These are phyloP conservation scores for Agelas oroides DNA, from an alignment of 37 sponge, comb jelly and placozoan species.

Conservation along the genomic window DNA sequence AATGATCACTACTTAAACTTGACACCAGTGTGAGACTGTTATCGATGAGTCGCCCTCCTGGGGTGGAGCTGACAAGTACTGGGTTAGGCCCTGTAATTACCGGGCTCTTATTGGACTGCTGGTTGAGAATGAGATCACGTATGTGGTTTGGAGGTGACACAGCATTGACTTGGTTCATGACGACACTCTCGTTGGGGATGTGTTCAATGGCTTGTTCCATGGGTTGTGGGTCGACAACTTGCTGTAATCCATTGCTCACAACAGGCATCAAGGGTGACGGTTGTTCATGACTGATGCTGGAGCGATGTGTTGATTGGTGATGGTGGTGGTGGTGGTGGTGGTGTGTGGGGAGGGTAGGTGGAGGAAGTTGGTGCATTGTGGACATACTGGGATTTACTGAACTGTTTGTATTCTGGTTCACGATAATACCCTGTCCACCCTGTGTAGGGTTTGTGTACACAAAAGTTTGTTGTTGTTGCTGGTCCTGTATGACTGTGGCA, in stretches of 20 bases:
- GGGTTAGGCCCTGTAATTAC: conserved; percentile 37
- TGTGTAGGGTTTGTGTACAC: background rate
- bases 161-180: conserved; percentile 45
- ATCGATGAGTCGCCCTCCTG: background rate
- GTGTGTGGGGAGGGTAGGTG: no score
- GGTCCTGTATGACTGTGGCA: no score
- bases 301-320: background rate
- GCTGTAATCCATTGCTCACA: background rate
- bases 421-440: no score
- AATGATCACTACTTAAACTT: conserved; percentile 14
- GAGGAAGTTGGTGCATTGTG: no score
- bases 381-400: no score
- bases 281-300: no score
- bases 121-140: conserved; percentile 32
- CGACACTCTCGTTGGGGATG: conserved; percentile 11
- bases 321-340: background rate
- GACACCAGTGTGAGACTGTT: background rate
- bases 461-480: background rate
- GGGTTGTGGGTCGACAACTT: background rate
- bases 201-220: conserved; percentile 25
- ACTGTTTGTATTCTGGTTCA: no score
- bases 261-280: no score
- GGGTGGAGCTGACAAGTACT: background rate
- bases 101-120: conserved; percentile 28
- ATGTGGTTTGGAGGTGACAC: conserved; percentile 57